Evolutionary conservation across 2,113 vertebrate genomes (phyloP).

Genomic region (Dendropsophus ebraccatus): DNA sequence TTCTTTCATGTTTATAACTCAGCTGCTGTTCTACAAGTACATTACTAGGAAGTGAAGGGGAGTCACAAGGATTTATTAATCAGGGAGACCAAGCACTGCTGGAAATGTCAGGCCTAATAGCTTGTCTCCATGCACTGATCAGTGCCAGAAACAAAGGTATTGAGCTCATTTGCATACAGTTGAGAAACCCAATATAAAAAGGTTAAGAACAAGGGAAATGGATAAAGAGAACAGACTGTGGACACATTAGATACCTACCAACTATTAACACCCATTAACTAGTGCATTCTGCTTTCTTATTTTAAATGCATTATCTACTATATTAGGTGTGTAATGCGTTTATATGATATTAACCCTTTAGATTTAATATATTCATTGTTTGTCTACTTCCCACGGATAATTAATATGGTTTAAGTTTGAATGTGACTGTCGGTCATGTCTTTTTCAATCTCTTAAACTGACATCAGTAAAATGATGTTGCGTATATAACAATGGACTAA

Average conservation of each 20-base stretch:
- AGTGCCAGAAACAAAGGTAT: constrained; percentile 61
- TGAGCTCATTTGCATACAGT: constrained; percentile 62
- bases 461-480: too few relatives aligned
- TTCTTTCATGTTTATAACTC: constrained; percentile 61
- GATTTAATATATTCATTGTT: too few relatives aligned
- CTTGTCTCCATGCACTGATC: constrained; percentile 56
- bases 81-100: constrained; percentile 60
- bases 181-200: constrained; percentile 52
- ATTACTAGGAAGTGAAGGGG: constrained; percentile 55
- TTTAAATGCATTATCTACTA: neutral
- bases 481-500: too few relatives aligned
- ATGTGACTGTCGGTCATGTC: too few relatives aligned
- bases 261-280: neutral
- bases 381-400: too few relatives aligned
- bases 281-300: neutral
- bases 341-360: too few relatives aligned
- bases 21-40: constrained; percentile 32
- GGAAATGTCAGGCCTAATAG: constrained; percentile 65
- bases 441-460: too few relatives aligned
- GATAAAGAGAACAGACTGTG: neutral
- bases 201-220: neutral
- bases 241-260: neutral
- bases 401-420: too few relatives aligned
- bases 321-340: neutral
- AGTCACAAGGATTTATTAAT: constrained; percentile 63